A percentile compares a stretch with the other conserved stretches of the same genome.
Evolutionary conservation across 2,888 invertebrate species (phyloP).

Genomic region (Acronicta psi): DNA sequence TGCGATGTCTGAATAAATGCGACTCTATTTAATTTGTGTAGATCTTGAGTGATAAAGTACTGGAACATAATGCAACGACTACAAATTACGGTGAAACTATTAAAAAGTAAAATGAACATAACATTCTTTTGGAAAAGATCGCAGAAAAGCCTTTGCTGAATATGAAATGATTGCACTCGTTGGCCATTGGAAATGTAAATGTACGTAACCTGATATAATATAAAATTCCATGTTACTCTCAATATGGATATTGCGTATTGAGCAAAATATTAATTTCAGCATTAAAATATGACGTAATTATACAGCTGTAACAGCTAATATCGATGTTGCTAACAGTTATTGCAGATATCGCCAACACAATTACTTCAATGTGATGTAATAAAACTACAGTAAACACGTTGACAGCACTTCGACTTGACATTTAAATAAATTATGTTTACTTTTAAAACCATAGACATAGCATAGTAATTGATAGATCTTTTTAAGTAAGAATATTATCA

Average conservation of each 20-base stretch:
- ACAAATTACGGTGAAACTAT: neutral
- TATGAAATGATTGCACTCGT: neutral
- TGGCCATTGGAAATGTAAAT: neutral
- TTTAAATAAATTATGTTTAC: slow-evolving; percentile 1
- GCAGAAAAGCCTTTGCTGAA: neutral
- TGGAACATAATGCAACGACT: neutral
- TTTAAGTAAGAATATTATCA: neutral
- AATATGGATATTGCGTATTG: slow-evolving; percentile 25
- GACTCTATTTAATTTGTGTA: neutral
- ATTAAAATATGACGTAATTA: slow-evolving; percentile 44
- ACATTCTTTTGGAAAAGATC: neutral
- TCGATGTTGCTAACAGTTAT: slow-evolving; percentile 49
- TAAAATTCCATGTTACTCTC: slow-evolving; percentile 19
- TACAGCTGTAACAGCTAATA: slow-evolving; percentile 44
- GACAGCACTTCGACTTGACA: slow-evolving; percentile 30
- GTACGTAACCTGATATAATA: slow-evolving; percentile 17
- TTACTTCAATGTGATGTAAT: slow-evolving; percentile 47
- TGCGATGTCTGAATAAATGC: slow-evolving; percentile 25
- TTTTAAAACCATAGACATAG: slow-evolving; percentile 28
- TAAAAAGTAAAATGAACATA: neutral
- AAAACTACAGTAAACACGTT: slow-evolving; percentile 39
- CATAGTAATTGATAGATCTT: neutral
- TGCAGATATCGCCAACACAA: slow-evolving; percentile 46
- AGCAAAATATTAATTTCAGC: slow-evolving; percentile 50
- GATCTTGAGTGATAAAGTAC: neutral